Percentiles rank a stretch among this genome's conserved stretches.
These are phyloP conservation scores for Caenorhabditis japonica DNA, from an alignment of 2,888 invertebrate species.

Conservation along the genomic window DNA sequence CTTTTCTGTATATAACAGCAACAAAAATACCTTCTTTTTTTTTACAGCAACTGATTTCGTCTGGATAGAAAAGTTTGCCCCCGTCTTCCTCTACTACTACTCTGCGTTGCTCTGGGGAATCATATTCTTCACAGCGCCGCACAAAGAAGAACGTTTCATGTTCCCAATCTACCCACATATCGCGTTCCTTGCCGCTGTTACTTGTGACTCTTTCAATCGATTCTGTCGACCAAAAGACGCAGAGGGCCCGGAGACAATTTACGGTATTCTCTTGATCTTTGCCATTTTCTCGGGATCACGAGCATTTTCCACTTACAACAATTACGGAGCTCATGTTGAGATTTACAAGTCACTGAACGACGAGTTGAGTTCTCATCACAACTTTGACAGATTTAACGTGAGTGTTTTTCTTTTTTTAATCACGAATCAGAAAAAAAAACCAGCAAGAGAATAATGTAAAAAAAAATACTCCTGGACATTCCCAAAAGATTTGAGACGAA, in stretches of 20 bases:
- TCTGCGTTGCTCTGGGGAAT: conserved; percentile 89
- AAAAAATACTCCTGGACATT: too few relatives aligned
- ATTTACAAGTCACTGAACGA: conserved; percentile 78
- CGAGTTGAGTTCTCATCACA: not conserved
- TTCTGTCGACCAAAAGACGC: not conserved
- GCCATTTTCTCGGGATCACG: conserved; percentile 64
- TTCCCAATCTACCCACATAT: conserved; percentile 93
- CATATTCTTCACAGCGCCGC: conserved; percentile 90
- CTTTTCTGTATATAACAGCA: too few relatives aligned
- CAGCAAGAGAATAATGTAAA: conserved; percentile 1
- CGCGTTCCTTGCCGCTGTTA: conserved; percentile 79
- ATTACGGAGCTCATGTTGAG: conserved; percentile 91
- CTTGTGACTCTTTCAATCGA: conserved; percentile 80
- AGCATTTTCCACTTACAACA: conserved; percentile 67
- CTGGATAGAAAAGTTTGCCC: conserved; percentile 31
- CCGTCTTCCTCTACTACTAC: conserved; percentile 62
- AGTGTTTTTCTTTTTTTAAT: not conserved
- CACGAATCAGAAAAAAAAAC: too few relatives aligned
- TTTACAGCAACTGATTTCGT: not conserved
- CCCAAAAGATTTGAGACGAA: too few relatives aligned
- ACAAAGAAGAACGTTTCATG: conserved; percentile 89
- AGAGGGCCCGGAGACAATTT: not conserved
- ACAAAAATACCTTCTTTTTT: too few relatives aligned
- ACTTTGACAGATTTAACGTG: not conserved
- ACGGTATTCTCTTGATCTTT: conserved; percentile 49